Conservation (phyloP, 2,888 invertebrate species). For the Phragmatobia fuliginosa region DNA sequence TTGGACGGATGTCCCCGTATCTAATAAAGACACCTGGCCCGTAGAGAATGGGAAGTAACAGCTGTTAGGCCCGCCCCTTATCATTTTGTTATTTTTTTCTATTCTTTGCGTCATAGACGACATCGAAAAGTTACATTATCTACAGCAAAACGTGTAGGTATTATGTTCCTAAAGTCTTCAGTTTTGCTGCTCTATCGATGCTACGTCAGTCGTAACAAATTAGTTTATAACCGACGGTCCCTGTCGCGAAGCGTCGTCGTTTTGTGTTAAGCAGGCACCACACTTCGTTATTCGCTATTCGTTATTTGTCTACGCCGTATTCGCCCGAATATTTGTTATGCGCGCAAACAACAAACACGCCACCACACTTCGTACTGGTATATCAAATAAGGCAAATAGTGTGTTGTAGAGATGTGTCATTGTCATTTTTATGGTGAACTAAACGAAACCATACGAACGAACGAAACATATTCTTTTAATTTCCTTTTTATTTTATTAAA, state of each 20-base stretch:
- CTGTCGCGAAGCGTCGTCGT: slow-evolving; percentile 44
- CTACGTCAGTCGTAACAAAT: slow-evolving; percentile 62
- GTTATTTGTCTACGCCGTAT: too few species aligned
- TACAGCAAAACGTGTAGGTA: slow-evolving; percentile 42
- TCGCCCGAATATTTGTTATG: too few species aligned
- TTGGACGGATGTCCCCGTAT: slow-evolving; percentile 26
- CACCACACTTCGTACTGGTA: too few species aligned
- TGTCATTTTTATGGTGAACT: too few species aligned
- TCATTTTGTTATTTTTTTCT: slow-evolving; percentile 15
- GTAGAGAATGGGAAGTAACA: slow-evolving; percentile 53
- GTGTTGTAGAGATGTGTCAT: too few species aligned
- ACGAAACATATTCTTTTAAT: too few species aligned
- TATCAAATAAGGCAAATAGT: too few species aligned
- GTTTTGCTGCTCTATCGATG: slow-evolving; percentile 34
- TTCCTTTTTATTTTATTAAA: too few species aligned
- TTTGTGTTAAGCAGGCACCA: too few species aligned
- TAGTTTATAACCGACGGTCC: slow-evolving; percentile 55
- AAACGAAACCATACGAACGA: too few species aligned
- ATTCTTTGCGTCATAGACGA: slow-evolving; percentile 6
- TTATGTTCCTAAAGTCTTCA: slow-evolving; percentile 24
- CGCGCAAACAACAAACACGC: too few species aligned
- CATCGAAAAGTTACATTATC: neutral
- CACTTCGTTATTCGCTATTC: too few species aligned
- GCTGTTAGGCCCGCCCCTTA: slow-evolving; percentile 61
- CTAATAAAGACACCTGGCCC: slow-evolving; percentile 58